Base-by-base conservation (phyloP, 2,113 vertebrate species). In the Carettochelys insculpta region DNA sequence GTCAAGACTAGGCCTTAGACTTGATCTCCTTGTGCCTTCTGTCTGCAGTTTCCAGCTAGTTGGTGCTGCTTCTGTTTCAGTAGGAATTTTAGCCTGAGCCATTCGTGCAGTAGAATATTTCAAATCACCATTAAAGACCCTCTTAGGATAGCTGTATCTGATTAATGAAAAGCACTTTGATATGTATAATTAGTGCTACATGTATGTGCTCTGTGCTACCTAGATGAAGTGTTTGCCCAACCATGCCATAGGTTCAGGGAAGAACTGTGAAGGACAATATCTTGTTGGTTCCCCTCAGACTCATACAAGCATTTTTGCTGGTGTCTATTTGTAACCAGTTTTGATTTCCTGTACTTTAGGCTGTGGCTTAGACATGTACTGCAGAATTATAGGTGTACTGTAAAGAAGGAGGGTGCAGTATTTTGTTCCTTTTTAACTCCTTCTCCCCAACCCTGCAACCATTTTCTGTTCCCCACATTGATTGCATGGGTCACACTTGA, bases 211-310 rank as follows among this genome's bases (percentile, higher is more conserved):
- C 71, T 43, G 41, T 45, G 41, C 41, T 22, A 27, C 43, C 12
- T n/a, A 68, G 86, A 51, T 38, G 51, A 13, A 22, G 29, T 90
- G 54, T 54, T 92, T 87, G 87, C 68, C 71, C 76, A 93, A 48
- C 51, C 2, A 0, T n/a, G 5, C 68, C 0, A 0, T 29, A 54
- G 61, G 71, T 51, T 65, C 54, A 25, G 81, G n/a, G 76, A 82
- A 9, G 75, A 25, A 80, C 8, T 27, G 50, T 13, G 0, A 6
- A 89, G 54, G 22, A 34, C 48, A 0, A 0, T 20, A 11, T 3
- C 24, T 38, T 51, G 43, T 90, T 89, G 88, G 20, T 56, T 86
- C n/a, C 29, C 3, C 1, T 27, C 52, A 29, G 0, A n/a, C 31
- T 0, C 0, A 61, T 71, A 8, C 78, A 75, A 0, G 0, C 80